Base-by-base conservation (phyloP, 2,797 vertebrate species). In the Rhinatrema bivittatum region DNA sequence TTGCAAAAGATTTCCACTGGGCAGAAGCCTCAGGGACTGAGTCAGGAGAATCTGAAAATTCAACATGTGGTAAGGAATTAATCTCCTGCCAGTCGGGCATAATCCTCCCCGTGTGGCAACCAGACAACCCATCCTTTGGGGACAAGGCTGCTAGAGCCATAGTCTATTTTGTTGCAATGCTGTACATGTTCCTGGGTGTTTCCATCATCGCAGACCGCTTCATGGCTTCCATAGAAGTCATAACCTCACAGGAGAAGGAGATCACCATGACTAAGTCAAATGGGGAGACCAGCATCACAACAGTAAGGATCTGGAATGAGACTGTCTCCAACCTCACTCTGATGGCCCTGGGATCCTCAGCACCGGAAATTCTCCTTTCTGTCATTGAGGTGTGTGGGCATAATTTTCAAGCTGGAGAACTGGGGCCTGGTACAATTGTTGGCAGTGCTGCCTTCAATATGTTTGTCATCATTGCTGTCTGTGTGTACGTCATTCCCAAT, bases 391-490 rank as follows among this genome's bases (percentile, higher is more conserved):
- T 95, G 2, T 92, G 90, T 7, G 94, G 94, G 0, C 91, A 98
- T 55, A 86, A 90, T 48, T 98, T 98, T 61, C 33, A 91, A 19
- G 88, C 94, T 0, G 94, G 94, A 0, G 89, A 94, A 35, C 51
- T 98, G 1, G 94, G 94, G 0, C 94, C 94, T 0, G 75, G 91
- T 34, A 97, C 94, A 56, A 97, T 98, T 19, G 93, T 97, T 20
- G 94, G 94, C 57, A 95, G 91, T 1, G 94, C 94, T 0, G 94
- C 94, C 54, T 97, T 97, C 79, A 98, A 98, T 62, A 95, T 98
- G 94, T 91, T 97, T 5, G 91, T 98, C 50, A 95, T 97, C 45
- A 88, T 98, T 1, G 93, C 89, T 0, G 59, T 95, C 3, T 96
- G 94, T 15, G 81, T 97, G 16, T 87, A 84, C 10, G 90, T 95